Evolutionary conservation across 2,888 invertebrate species (phyloP), one percentile per base, ranked within the genome.

Genomic region (Eueremaeus valkanovi): DNA sequence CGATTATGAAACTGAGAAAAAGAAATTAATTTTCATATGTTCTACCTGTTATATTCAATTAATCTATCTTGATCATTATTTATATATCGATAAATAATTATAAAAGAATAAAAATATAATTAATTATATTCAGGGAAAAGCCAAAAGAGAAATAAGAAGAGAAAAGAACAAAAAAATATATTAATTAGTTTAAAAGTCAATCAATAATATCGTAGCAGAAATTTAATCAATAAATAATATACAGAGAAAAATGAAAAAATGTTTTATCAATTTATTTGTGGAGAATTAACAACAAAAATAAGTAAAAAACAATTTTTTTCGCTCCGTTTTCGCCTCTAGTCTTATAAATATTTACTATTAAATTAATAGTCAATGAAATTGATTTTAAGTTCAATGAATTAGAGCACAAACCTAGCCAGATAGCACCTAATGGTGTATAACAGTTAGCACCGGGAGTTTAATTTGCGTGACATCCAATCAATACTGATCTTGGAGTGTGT

Each of bases 391-490:
- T 55, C 55, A 24, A 11, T 45, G 45, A 45, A 45, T 45, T 45
- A 8, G 18, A 16, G 45, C 45, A 45, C 45, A 8, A 16, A 45
- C 36, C 36, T 11, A 36, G 11, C 5, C 36, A 5, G 11, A 36
- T 36, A 36, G 36, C 36, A 36, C 36, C 36, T 36, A 36, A 36
- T 36, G 36, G 5, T 36, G 5, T 5, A 36, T 8, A 11, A n/a
- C n/a, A n/a, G n/a, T n/a, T n/a, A 49, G 49, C 49, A 49, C 49
- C 49, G 49, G 18, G 49, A n/a, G 55, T 3, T 55, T 55, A 55
- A 55, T 55, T 55, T 55, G 55, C 55, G 55, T 55, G 55, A 55
- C 55, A 55, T 21, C 24, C 27, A 55, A 55, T 55, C 55, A 55
- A 55, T 45, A 16, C 13, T 18, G 3, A 45, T 18, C 3, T 45